Percentiles rank a stretch among this genome's conserved stretches.
phyloP scores from a whole-genome alignment of 92 coral and sea anemone species.

The Porites rus region DNA sequence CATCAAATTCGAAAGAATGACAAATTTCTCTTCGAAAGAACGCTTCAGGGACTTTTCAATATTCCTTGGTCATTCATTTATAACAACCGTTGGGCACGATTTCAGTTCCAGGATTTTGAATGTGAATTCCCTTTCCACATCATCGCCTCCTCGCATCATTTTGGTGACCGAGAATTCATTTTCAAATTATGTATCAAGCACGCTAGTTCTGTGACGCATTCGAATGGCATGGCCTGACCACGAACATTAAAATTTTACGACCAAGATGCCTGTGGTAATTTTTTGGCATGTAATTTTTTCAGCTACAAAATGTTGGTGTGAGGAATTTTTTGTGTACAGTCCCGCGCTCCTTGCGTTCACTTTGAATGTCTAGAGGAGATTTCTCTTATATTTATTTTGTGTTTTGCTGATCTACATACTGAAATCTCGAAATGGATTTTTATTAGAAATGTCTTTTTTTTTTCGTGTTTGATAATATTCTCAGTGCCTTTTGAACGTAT shows the following conservation, averaged over 20 bases:
- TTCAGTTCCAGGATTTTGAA: neutral
- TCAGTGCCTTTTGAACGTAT: neutral
- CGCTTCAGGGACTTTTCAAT: slow-evolving; percentile 3
- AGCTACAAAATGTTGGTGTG: neutral
- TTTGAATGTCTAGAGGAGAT: neutral
- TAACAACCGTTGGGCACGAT: neutral
- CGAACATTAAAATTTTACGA: slow-evolving; percentile 40
- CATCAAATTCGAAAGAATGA: slow-evolving; percentile 67
- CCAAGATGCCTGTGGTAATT: slow-evolving; percentile 1
- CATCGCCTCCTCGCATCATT: slow-evolving; percentile 6
- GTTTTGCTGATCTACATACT: neutral
- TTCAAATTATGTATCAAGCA: neutral
- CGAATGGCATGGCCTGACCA: slow-evolving; percentile 6
- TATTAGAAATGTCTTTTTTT: neutral
- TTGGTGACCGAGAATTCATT: neutral
- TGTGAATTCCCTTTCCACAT: neutral
- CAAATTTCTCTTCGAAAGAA: slow-evolving; percentile 38
- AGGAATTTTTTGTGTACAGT: neutral
- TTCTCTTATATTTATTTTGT: neutral
- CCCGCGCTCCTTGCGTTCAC: neutral
- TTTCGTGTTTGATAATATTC: neutral
- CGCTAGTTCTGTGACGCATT: slow-evolving; percentile 9
- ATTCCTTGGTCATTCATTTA: neutral
- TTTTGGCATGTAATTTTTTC: slow-evolving; percentile 16
- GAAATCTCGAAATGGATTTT: neutral